Evolutionary conservation across 1,140 invertebrate genomes (phyloP).

Genomic region (Heterodera schachtii): DNA sequence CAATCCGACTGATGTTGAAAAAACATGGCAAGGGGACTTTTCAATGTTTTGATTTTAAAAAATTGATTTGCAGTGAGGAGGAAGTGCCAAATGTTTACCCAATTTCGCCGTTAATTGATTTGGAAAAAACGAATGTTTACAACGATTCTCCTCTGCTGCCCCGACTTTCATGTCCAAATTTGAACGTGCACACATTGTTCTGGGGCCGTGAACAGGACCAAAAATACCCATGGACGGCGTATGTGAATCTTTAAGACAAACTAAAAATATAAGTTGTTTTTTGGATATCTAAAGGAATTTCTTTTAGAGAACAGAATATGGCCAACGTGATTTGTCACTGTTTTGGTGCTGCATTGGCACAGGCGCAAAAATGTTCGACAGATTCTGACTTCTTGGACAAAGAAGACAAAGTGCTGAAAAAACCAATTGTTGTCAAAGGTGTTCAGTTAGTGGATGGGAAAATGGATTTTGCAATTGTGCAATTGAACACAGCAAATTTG

Average conservation of each 20-base stretch:
- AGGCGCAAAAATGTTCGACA: conserved; percentile 37
- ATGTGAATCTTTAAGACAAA: conserved; percentile 23
- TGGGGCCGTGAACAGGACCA: conserved; percentile 55
- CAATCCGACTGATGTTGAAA: conserved; percentile 37
- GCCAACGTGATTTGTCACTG: conserved; percentile 58
- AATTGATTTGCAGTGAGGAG: conserved; percentile 27
- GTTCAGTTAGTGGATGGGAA: conserved; percentile 59
- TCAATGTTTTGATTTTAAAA: neutral
- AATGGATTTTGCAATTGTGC: conserved; percentile 59
- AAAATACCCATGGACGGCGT: conserved; percentile 65
- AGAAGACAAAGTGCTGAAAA: conserved; percentile 24
- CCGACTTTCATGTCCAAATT: conserved; percentile 21
- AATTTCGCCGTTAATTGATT: conserved; percentile 59
- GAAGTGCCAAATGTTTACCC: conserved; percentile 55
- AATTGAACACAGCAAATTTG: conserved; percentile 58
- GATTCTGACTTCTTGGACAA: neutral
- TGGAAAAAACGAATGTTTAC: conserved; percentile 56
- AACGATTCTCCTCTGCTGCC: conserved; percentile 51
- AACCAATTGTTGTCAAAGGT: conserved; percentile 47
- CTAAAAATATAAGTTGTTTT: conserved; percentile 37
- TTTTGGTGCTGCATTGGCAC: conserved; percentile 60
- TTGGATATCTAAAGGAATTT: neutral
- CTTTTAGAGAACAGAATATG: conserved; percentile 56
- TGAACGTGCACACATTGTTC: conserved; percentile 50
- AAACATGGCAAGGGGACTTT: conserved; percentile 37